Percentiles rank a stretch among this genome's conserved stretches.
Evolutionary conservation across 2,888 invertebrate species (phyloP).

Genomic region (Heliothis peltigera): DNA sequence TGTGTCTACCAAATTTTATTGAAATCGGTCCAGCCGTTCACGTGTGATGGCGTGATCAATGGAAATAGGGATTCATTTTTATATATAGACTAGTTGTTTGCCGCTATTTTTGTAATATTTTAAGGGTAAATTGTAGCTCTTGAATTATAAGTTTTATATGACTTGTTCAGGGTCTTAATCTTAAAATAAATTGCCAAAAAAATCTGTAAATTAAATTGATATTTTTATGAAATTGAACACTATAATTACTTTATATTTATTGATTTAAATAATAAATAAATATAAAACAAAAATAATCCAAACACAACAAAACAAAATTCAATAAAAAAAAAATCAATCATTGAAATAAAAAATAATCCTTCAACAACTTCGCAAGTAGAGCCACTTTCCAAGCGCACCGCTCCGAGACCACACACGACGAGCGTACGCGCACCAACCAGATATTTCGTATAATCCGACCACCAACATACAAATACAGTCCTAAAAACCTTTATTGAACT

Average conservation of each 20-base stretch:
- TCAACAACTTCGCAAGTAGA: slow-evolving; percentile 52
- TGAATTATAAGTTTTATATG: too few species aligned
- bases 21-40: too few species aligned
- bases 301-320: not conserved
- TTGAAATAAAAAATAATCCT: slow-evolving; percentile 13
- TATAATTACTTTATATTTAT: not conserved
- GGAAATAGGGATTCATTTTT: too few species aligned
- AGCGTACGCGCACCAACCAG: slow-evolving; percentile 61
- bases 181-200: too few species aligned
- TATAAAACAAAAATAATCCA: not conserved
- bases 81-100: too few species aligned
- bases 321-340: slow-evolving; percentile 15
- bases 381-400: slow-evolving; percentile 53
- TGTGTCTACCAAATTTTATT: too few species aligned
- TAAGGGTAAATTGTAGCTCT: too few species aligned
- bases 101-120: too few species aligned
- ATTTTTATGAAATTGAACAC: not conserved
- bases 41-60: too few species aligned
- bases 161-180: too few species aligned
- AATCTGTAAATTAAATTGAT: too few species aligned
- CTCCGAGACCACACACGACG: slow-evolving; percentile 71
- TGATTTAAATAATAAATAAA: not conserved
- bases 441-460: slow-evolving; percentile 69
- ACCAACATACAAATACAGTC: slow-evolving; percentile 52
- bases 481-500: slow-evolving; percentile 17